Percentiles rank a stretch among this genome's conserved stretches.
phyloP scores from a whole-genome alignment of 2,113 vertebrate genomes.

The Mesoclemmys tuberculata region DNA sequence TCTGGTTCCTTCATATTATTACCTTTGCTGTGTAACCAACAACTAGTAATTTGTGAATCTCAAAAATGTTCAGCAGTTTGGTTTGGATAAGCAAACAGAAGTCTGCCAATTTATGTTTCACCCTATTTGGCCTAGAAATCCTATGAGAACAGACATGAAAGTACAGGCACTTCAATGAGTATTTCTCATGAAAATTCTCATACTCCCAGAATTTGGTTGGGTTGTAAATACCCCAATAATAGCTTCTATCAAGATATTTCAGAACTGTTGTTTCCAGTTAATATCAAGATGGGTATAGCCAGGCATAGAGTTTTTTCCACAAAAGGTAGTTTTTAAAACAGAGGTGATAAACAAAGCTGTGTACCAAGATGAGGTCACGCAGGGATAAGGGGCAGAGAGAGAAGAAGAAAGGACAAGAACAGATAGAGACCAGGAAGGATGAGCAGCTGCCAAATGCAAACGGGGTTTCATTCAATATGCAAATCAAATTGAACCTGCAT shows the following conservation, averaged over 20 bases:
- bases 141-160: neutral
- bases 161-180: neutral
- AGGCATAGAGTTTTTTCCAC: neutral
- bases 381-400: neutral
- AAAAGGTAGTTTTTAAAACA: neutral
- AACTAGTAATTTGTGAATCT: neutral
- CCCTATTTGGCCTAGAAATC: neutral
- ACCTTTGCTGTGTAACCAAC: neutral
- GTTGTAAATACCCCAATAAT: neutral
- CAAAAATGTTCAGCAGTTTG: neutral
- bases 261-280: neutral
- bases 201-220: neutral
- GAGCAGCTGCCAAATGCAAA: neutral
- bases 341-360: neutral
- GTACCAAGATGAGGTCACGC: neutral
- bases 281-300: neutral
- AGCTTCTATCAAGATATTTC: neutral
- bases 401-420: neutral
- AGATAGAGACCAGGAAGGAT: accelerated
- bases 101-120: neutral
- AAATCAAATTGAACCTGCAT: slow-evolving; percentile 44
- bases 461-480: slow-evolving; percentile 15
- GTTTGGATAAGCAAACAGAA: neutral
- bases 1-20: neutral
- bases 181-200: neutral